Conservation (phyloP, 92 coral and sea anemone genomes). For the Umimayanthus kanabou region DNA sequence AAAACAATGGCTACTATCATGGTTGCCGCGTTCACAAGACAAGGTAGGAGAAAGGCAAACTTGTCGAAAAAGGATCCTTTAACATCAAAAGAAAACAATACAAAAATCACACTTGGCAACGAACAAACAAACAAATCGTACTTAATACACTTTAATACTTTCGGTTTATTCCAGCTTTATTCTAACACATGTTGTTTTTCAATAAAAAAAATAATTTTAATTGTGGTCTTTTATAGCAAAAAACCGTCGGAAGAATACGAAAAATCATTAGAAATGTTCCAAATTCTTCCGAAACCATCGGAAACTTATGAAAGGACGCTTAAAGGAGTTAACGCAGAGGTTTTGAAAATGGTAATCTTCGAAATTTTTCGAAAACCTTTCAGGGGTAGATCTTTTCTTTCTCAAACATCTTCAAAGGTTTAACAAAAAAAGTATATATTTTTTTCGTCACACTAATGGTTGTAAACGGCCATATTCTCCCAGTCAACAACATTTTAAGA, state of each 20-base stretch:
- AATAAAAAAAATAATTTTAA: background rate
- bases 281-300: too few species aligned
- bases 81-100: background rate
- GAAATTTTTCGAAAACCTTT: background rate
- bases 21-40: slow-evolving; percentile 61
- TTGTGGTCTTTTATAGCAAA: background rate
- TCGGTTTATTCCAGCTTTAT: background rate
- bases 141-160: background rate
- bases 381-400: background rate
- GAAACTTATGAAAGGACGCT: too few species aligned
- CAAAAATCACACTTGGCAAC: background rate
- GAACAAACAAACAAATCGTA: background rate
- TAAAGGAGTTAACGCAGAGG: too few species aligned
- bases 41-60: slow-evolving; percentile 81
- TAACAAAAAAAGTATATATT: too few species aligned
- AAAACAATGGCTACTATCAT: slow-evolving; percentile 53
- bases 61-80: slow-evolving; percentile 77
- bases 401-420: background rate
- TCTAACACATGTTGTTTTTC: background rate
- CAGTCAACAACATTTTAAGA: background rate
- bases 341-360: too few species aligned
- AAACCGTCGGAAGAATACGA: background rate
- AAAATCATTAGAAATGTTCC: background rate
- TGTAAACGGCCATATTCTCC: too few species aligned
- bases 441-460: too few species aligned